phyloP scores from a whole-genome alignment of 1,140 invertebrate genomes.

The Ridgeia piscesae region DNA sequence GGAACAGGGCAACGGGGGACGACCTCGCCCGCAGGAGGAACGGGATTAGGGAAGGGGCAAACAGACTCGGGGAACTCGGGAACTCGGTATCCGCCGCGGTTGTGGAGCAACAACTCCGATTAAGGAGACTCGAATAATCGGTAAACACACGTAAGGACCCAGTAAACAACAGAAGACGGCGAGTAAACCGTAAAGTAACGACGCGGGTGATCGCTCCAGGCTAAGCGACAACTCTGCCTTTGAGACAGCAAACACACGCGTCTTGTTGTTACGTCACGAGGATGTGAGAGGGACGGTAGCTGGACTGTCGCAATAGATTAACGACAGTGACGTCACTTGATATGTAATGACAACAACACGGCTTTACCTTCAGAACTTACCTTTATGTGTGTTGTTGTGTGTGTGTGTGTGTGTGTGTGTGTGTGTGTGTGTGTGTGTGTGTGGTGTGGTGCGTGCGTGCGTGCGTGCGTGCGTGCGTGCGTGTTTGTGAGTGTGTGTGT shows the following conservation, averaged over 20 bases:
- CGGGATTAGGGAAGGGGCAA: background rate
- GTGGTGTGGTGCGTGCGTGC: too few species aligned
- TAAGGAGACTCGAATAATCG: background rate
- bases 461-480: too few species aligned
- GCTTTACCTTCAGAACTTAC: background rate
- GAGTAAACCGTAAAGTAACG: background rate
- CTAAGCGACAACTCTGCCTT: background rate
- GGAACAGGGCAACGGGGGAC: background rate
- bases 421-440: too few species aligned
- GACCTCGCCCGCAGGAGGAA: background rate
- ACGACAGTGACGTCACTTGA: background rate
- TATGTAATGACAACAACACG: background rate
- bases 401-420: too few species aligned
- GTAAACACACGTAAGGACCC: background rate
- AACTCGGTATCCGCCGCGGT: background rate
- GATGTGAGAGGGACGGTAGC: background rate
- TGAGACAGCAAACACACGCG: background rate
- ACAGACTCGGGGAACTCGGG: background rate
- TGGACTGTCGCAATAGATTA: background rate
- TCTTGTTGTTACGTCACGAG: background rate
- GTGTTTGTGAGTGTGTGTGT: too few species aligned
- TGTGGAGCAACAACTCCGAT: background rate
- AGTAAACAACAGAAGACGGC: background rate
- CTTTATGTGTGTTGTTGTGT: background rate
- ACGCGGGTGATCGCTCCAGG: background rate